phyloP scores from a whole-genome alignment of 2,113 vertebrate genomes.

The Hoplias malabaricus region DNA sequence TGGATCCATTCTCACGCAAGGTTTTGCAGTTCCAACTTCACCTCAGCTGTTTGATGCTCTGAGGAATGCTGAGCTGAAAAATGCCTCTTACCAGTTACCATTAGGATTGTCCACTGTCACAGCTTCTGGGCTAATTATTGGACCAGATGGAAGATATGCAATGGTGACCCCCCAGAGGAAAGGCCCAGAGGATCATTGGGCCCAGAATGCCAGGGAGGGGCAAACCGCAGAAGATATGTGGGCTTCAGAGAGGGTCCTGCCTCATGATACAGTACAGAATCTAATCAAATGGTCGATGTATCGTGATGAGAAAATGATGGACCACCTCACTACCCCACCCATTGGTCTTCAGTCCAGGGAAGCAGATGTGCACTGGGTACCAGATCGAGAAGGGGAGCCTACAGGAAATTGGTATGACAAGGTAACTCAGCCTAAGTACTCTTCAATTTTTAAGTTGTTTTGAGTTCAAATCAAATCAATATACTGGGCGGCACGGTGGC shows the following conservation, averaged over 20 bases:
- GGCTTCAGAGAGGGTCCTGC: constrained; percentile 73
- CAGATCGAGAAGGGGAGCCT: constrained; percentile 66
- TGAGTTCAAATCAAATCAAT: too few relatives aligned
- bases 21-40: constrained; percentile 35
- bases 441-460: background rate
- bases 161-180: constrained; percentile 84
- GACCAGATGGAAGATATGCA: constrained; percentile 76
- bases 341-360: constrained; percentile 51
- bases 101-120: constrained; percentile 54
- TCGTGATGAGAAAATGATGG: constrained; percentile 69
- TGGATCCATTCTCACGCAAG: constrained; percentile 36
- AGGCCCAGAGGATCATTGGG: constrained; percentile 75
- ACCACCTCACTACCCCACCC: constrained; percentile 59
- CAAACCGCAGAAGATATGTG: constrained; percentile 71
- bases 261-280: constrained; percentile 72
- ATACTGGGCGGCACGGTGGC: too few relatives aligned
- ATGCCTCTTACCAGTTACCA: constrained; percentile 51
- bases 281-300: constrained; percentile 75
- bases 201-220: constrained; percentile 62
- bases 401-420: constrained; percentile 80
- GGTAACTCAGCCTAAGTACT: constrained; percentile 58
- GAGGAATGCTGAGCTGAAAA: constrained; percentile 43
- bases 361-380: constrained; percentile 65
- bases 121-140: constrained; percentile 47
- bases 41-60: constrained; percentile 33